phyloP scores from a whole-genome alignment of 2,888 invertebrate species.

The Machimus rusticus region DNA sequence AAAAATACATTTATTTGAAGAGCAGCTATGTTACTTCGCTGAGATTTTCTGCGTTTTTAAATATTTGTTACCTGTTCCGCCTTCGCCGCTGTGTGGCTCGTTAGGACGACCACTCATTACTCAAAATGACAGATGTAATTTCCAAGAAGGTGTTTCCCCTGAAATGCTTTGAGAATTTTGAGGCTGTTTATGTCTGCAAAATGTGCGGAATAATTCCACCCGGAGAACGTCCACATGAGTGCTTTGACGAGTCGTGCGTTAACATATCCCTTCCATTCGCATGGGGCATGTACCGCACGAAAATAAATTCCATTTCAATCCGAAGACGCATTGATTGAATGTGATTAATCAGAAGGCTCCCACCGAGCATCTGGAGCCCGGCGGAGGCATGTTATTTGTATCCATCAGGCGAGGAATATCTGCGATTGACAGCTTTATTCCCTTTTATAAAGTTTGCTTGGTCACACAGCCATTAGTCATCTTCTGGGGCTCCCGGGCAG shows the following conservation, averaged over 20 bases:
- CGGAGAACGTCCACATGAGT: neutral
- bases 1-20: too few relatives aligned
- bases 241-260: neutral
- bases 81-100: neutral
- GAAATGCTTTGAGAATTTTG: neutral
- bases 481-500: neutral
- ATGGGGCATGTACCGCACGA: neutral
- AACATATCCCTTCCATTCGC: neutral
- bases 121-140: neutral
- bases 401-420: neutral
- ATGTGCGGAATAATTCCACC: neutral
- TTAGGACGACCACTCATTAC: neutral
- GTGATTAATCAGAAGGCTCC: neutral
- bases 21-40: too few relatives aligned
- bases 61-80: neutral
- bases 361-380: neutral
- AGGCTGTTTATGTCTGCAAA: neutral
- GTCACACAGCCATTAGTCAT: slow-evolving; percentile 13
- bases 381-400: neutral
- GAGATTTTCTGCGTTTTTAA: neutral
- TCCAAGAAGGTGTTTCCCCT: neutral
- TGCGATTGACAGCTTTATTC: slow-evolving; percentile 6
- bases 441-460: slow-evolving; percentile 12
- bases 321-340: neutral
- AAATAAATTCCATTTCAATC: neutral